Evolutionary conservation across 2,797 vertebrate species (phyloP).

Genomic region (Lithobates sylvaticus): DNA sequence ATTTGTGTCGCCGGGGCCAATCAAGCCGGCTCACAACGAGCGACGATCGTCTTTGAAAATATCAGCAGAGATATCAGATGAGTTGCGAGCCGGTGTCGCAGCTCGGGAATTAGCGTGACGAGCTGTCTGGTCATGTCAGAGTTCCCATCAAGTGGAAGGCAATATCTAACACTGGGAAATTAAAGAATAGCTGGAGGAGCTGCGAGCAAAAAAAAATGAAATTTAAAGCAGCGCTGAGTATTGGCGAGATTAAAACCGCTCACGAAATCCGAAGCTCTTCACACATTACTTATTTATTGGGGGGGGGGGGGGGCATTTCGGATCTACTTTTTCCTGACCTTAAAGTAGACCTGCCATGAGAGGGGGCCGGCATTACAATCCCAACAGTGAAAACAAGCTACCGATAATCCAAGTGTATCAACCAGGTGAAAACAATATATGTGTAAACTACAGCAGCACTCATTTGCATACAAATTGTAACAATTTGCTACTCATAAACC

Average conservation of each 20-base stretch:
- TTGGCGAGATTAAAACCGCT: background rate
- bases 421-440: too few relatives aligned
- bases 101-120: slow-evolving; percentile 3
- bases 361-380: too few relatives aligned
- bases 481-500: too few relatives aligned
- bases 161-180: background rate
- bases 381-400: too few relatives aligned
- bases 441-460: too few relatives aligned
- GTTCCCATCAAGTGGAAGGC: background rate
- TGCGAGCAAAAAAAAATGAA: background rate
- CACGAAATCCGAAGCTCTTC: background rate
- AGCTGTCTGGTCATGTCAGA: slow-evolving; percentile 1
- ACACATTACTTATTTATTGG: too few relatives aligned
- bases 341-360: too few relatives aligned
- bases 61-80: background rate
- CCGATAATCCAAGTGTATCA: too few relatives aligned
- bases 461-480: too few relatives aligned
- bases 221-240: background rate
- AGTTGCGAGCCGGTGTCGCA: slow-evolving; percentile 8
- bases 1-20: background rate
- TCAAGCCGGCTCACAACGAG: background rate
- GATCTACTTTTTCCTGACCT: too few relatives aligned
- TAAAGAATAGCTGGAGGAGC: background rate
- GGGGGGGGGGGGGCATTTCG: too few relatives aligned
- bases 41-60: background rate